A percentile compares a stretch with the other conserved stretches of the same genome.
Evolutionary conservation across 2,888 invertebrate species (phyloP).

Genomic region (Tipula lateralis): DNA sequence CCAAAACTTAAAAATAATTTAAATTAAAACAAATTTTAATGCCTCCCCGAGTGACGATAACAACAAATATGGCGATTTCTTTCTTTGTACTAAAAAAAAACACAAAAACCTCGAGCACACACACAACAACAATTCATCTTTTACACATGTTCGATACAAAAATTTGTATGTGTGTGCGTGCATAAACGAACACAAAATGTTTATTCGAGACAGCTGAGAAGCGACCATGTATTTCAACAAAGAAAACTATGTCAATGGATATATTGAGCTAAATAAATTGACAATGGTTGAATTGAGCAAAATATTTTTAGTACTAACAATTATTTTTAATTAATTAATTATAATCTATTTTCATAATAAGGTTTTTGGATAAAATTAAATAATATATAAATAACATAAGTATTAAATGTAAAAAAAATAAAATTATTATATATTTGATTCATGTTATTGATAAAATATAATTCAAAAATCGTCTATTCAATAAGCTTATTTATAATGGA

Average conservation of each 20-base stretch:
- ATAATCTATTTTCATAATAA: no score
- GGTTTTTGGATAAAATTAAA: no score
- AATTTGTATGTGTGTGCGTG: background rate
- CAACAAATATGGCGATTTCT: conserved; percentile 37
- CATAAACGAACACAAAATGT: background rate
- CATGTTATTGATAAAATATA: no score
- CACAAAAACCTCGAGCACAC: background rate
- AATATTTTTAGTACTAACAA: background rate
- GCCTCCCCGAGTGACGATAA: conserved; percentile 37
- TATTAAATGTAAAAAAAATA: no score
- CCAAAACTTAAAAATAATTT: conserved; percentile 31
- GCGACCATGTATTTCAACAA: background rate
- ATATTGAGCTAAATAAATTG: background rate
- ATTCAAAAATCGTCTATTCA: no score
- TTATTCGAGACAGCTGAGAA: background rate
- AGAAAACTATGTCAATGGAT: background rate
- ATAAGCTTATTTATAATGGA: no score
- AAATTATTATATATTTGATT: no score
- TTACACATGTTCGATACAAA: background rate
- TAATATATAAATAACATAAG: no score
- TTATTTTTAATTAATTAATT: no score
- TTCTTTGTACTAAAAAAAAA: conserved; percentile 20
- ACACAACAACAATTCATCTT: background rate
- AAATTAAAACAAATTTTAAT: conserved; percentile 34
- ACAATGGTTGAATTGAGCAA: background rate